A percentile compares a stretch with the other conserved stretches of the same genome.
Evolutionary conservation across 2,797 vertebrate species (phyloP).

Genomic region (Melanitta fusca): DNA sequence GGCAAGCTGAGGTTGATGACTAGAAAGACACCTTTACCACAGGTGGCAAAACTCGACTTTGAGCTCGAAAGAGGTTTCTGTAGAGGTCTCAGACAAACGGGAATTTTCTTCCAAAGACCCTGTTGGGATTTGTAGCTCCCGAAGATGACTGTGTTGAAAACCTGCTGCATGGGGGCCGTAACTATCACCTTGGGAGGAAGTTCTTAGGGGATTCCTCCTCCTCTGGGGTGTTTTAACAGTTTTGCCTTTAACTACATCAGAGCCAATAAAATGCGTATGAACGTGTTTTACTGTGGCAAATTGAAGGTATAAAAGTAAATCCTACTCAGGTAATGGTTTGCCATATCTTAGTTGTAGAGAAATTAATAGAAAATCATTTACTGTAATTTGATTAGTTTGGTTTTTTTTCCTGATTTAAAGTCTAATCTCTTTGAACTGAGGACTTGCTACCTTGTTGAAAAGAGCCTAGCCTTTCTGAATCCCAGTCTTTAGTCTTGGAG

Average conservation of each 20-base stretch:
- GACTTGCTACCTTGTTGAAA: neutral
- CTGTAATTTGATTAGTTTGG: neutral
- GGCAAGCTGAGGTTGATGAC: neutral
- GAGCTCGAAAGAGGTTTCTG: constrained; percentile 38
- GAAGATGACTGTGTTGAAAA: constrained; percentile 21
- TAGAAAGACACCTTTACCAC: neutral
- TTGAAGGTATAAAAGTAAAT: neutral
- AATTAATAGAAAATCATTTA: neutral
- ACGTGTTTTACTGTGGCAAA: constrained; percentile 22
- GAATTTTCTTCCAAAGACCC: constrained; percentile 31
- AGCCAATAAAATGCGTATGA: constrained; percentile 36
- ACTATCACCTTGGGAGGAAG: constrained; percentile 31
- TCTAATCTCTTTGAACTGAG: neutral
- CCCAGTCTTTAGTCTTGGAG: neutral
- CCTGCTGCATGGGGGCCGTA: neutral
- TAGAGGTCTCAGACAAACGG: constrained; percentile 43
- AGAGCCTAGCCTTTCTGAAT: neutral
- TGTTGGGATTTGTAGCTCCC: neutral
- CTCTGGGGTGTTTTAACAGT: neutral
- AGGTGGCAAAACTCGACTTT: neutral
- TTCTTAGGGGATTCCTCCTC: constrained; percentile 14
- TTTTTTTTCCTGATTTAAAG: neutral
- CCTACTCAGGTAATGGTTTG: neutral
- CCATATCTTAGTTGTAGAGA: neutral
- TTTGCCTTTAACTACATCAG: constrained; percentile 23